Base-by-base conservation (phyloP, 2,797 vertebrate species). In the Brotula barbata region DNA sequence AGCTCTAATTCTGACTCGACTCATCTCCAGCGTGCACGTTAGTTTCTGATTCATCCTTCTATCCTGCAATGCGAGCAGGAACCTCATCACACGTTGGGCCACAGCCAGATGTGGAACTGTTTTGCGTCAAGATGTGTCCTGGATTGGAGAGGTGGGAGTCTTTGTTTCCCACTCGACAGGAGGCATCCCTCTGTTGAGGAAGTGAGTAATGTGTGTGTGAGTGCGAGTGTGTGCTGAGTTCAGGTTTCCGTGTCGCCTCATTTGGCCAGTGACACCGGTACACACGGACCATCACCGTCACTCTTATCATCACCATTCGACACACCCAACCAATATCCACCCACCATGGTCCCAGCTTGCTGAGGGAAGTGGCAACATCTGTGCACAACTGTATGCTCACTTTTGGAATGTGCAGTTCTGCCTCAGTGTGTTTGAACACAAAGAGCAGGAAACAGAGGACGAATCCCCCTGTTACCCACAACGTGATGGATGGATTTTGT, bases 111-210 rank as follows among this genome's bases (percentile, higher is more conserved):
- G 58, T 73, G 64, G 60, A 14, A 31, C 60, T 31, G 37, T n/a
- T 43, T 68, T 62, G 72, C 71, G 85, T 78, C 54, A 54, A 75
- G 65, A 71, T 63, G 73, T 57, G 69, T 80, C 64, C 64, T 31
- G 57, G 58, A 55, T 17, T 10, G 39, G 25, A 28, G 25, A 58
- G 70, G 70, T 52, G 73, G 65, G 54, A 62, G 74, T 50, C 58
- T 84, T 87, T 85, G 82, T 85, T 84, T 83, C 76, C 76, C 52
- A 37, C 81, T 76, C 74, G 65, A 71, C 85, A 74, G 86, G 88
- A 89, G 86, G 75, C 68, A 72, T 86, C 73, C 44, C 81, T 77
- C 77, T 53, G 76, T 85, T 88, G 15, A 88, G 91, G 90, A 92
- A 92, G 76, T 91, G 89, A 91, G 77, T 92, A 88, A 89, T 8